phyloP scores from a whole-genome alignment of 2,113 vertebrate genomes.

The Gobio gobio region DNA sequence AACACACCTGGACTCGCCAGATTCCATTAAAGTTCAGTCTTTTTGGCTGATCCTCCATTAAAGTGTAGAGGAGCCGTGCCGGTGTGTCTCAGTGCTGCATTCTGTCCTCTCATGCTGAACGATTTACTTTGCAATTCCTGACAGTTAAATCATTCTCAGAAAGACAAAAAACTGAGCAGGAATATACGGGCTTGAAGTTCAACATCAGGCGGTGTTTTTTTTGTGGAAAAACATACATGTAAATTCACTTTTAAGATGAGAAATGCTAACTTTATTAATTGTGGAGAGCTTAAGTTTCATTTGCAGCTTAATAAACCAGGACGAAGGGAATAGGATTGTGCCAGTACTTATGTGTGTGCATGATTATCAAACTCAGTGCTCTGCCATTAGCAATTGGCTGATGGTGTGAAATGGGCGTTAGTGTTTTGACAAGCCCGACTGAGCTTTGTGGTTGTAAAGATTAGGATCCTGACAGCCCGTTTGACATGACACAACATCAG shows the following conservation, averaged over 20 bases:
- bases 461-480: conserved; percentile 37
- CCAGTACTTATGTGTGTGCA: neutral
- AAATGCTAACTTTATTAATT: conserved; percentile 69
- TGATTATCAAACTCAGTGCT: conserved; percentile 13
- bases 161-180: conserved; percentile 13
- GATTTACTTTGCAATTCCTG: conserved; percentile 33
- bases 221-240: conserved; percentile 53
- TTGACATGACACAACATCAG: conserved; percentile 1
- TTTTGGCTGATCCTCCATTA: conserved; percentile 34
- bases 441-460: conserved; percentile 36
- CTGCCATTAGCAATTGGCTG: conserved; percentile 29
- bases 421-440: conserved; percentile 43
- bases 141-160: conserved; percentile 6
- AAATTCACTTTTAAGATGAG: conserved; percentile 63
- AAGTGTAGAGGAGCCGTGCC: neutral
- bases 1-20: neutral
- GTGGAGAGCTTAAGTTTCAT: conserved; percentile 51
- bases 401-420: conserved; percentile 33
- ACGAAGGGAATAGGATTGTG: neutral
- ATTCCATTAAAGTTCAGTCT: conserved; percentile 12
- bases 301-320: conserved; percentile 13
- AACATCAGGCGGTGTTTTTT: conserved; percentile 65
- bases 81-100: neutral
- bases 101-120: neutral
- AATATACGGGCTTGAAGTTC: conserved; percentile 62